Base-by-base conservation (phyloP, 2,888 invertebrate species). In the Dasysyrphus albostriatus region DNA sequence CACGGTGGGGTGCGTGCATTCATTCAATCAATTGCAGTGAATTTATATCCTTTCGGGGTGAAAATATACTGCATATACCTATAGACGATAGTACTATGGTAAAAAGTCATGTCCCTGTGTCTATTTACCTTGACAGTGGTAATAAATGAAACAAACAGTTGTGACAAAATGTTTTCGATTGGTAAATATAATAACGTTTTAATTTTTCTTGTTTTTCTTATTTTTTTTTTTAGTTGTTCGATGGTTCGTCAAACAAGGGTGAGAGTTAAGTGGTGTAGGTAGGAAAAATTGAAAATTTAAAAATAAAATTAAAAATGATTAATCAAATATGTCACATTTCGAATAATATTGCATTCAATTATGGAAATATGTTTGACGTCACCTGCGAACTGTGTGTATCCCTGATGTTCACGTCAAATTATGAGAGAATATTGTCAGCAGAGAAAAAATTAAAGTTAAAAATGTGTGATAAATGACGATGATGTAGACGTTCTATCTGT, bases 151-250 rank as follows among this genome's bases (percentile, higher is more conserved):
- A 67, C 73, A 69, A 72, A 78, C 83, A 87, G 78, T 83, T 87
- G 82, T 87, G 78, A 83, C 78, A 87, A 85, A 85, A 78, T 82
- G 69, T 85, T 87, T 77, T 82, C 82, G 24, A 78, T 82, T 61
- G 74, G 77, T 59, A 58, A 82, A 74, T 70, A 82, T 81, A 77
- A 69, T 80, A 51, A 69, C 69, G 73, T 77, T 76, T 80, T 61
- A 75, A 65, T 70, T 83, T 58, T 49, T 65, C n/a, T 49, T 65
- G 42, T 82, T 65, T 39, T 56, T 19, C 47, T 54, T 37, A 5
- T 47, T 32, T 16, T 29, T 8, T 65, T 24, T 14, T 42, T 24
- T 3, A 14, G 29, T 54, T 39, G 61, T 42, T 58, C 0, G 51
- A 42, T 16, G 19, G 24, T 3, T 1, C 1, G 24, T 24, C 3